A percentile compares a stretch with the other conserved stretches of the same genome.
phyloP scores from a whole-genome alignment of 2,888 invertebrate species.

The Onthophagus sagittarius region DNA sequence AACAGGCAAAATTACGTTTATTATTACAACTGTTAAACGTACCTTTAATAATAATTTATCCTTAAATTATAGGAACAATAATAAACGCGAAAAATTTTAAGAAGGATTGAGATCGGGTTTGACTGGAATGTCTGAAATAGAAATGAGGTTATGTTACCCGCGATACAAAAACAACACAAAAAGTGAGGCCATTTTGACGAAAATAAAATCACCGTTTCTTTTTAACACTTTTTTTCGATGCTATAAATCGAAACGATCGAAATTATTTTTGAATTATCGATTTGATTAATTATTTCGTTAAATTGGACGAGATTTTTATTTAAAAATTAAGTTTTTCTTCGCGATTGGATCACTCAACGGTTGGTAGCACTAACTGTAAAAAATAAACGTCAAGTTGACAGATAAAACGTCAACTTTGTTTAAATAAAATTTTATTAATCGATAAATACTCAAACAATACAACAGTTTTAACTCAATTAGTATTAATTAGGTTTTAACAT shows the following conservation, averaged over 20 bases:
- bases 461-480: not conserved
- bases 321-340: no score
- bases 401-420: not conserved
- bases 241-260: not conserved
- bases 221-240: not conserved
- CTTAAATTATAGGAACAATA: not conserved
- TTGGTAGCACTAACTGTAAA: not conserved
- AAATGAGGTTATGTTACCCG: constrained; percentile 13
- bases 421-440: not conserved
- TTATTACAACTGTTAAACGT: not conserved
- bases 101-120: not conserved
- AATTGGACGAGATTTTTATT: no score
- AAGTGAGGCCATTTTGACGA: not conserved
- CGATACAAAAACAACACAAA: constrained; percentile 26
- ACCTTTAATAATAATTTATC: constrained; percentile 6
- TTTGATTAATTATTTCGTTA: no score
- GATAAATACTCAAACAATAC: not conserved
- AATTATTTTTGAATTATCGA: not conserved
- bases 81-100: not conserved
- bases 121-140: not conserved
- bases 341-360: not conserved
- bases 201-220: not conserved
- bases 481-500: not conserved
- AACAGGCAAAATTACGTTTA: not conserved
- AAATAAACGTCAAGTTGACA: not conserved